Evolutionary conservation across 1,140 invertebrate genomes (phyloP), one percentile per base, ranked within the genome.

Genomic region (Nasonia giraulti): DNA sequence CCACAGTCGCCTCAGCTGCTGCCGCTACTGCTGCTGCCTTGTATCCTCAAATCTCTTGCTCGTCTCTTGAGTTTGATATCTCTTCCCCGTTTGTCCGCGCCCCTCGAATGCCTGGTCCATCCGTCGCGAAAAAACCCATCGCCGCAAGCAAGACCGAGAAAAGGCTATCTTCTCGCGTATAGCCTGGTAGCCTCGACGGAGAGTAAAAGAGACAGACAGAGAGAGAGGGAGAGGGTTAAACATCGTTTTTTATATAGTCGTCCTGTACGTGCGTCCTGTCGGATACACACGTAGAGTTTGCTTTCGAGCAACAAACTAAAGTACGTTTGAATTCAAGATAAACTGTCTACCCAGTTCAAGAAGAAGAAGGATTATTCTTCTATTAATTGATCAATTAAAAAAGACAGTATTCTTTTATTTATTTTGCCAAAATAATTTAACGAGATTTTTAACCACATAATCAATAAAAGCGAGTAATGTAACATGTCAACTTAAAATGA

Each of bases 61-160:
- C 40, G 66, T 69, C 55, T 68, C n/a, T 62, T n/a, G 37, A n/a
- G 14, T 85, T 77, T 85, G 62, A 78, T 83, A 83, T 83, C 74
- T 77, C 23, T 62, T 62, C 55, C 55, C 55, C 55, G 55, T 62
- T 50, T n/a, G 44, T 14, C 73, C 7, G 14, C 44, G 14, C 27
- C 37, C n/a, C n/a, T 62, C 20, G 55, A 20, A 62, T 62, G 55
- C 8, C 20, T 74, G 14, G 27, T 83, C n/a, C 62, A 78, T 47
- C 50, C 44, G 55, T 73, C 31, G 76, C 47, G 66, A 79, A 74
- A 55, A 79, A 79, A 31, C 80, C 68, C 62, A 83, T 83, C 20
- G 74, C 33, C 62, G 20, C 74, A 27, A 68, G 44, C 47, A 3
- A 68, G 33, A 33, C 68, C 68, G 68, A 33, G 23, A 71, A 71